These are phyloP conservation scores for Syndactyla subalaris DNA, from an alignment of 2,797 vertebrate species.

Conservation along the genomic window DNA sequence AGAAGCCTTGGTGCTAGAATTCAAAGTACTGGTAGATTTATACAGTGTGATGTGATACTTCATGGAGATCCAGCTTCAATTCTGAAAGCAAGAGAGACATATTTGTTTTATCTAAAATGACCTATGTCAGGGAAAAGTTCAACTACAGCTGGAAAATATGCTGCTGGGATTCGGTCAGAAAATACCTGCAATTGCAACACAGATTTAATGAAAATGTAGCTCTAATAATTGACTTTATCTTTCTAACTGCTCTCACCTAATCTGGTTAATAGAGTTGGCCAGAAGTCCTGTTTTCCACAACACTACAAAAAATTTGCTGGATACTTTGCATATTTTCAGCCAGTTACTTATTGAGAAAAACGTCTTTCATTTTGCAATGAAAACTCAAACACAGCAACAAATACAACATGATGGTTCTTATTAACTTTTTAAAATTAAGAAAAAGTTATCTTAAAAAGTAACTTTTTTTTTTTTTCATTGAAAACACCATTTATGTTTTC, in stretches of 20 bases:
- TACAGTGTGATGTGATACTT: neutral
- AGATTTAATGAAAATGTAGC: neutral
- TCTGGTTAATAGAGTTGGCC: neutral
- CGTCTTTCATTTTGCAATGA: neutral
- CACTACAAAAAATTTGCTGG: neutral
- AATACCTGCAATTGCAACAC: neutral
- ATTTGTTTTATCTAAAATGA: neutral
- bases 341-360: neutral
- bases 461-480: fast-evolving
- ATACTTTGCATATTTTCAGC: neutral
- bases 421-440: neutral
- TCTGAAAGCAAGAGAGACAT: neutral
- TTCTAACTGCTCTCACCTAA: neutral
- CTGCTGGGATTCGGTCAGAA: neutral
- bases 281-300: neutral
- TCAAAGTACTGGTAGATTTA: fast-evolving
- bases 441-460: neutral
- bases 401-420: neutral
- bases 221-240: neutral
- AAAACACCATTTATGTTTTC: neutral
- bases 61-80: neutral
- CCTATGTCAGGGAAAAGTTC: neutral
- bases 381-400: neutral
- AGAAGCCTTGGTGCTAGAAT: neutral
- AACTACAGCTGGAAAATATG: neutral